Conservation (phyloP, 2,888 invertebrate species). For the Tinea trinotella region DNA sequence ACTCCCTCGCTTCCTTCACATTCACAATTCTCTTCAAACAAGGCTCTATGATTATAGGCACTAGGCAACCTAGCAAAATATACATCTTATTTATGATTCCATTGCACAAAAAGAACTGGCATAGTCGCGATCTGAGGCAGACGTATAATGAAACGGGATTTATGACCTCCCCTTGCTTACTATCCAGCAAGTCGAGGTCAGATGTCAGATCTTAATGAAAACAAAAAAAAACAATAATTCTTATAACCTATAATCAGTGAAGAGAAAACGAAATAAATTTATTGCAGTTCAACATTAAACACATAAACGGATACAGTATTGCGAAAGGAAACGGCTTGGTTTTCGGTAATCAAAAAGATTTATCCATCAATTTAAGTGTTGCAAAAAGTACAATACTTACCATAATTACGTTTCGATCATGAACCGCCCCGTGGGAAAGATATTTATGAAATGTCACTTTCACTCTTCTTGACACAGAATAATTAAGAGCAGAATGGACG, state of each 20-base stretch:
- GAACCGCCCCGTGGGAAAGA: constrained; percentile 49
- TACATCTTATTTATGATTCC: neutral
- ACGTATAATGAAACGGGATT: too few species aligned
- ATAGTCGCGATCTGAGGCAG: too few species aligned
- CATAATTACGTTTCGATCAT: constrained; percentile 46
- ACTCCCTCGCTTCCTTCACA: too few species aligned
- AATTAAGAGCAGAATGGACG: neutral
- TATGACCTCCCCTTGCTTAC: too few species aligned
- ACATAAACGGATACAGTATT: constrained; percentile 1
- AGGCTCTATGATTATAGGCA: too few species aligned
- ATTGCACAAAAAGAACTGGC: neutral
- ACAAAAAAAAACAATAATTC: too few species aligned
- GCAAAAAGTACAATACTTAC: constrained; percentile 46
- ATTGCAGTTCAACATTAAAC: neutral
- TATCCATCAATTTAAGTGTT: constrained; percentile 35
- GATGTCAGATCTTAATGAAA: too few species aligned
- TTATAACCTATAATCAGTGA: neutral
- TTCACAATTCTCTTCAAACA: too few species aligned
- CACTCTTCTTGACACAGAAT: constrained; percentile 27
- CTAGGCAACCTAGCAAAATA: too few species aligned
- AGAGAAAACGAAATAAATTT: neutral
- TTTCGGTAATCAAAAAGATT: constrained; percentile 22
- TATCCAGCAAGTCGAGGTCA: too few species aligned
- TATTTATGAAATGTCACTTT: constrained; percentile 63
- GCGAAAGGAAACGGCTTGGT: constrained; percentile 14